Base-by-base conservation (phyloP, 2,797 vertebrate species). In the Paramormyrops hopkinsi region DNA sequence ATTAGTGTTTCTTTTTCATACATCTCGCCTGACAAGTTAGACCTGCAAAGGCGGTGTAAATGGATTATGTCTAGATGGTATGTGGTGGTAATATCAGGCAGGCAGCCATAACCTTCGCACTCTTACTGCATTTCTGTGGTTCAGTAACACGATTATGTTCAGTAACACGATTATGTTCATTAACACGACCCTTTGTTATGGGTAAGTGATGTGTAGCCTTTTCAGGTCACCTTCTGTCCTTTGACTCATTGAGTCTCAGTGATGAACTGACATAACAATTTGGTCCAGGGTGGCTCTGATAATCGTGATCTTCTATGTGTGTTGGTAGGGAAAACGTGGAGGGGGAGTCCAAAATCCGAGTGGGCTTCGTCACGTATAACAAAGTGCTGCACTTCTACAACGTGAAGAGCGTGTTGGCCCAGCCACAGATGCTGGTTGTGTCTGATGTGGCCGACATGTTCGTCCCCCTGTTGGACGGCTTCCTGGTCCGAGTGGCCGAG, bases 381-480 rank as follows among this genome's bases (percentile, higher is more conserved):
- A 99, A 99, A 93, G 98, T 99, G 90, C 96, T 99, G 90, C 99
- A 99, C 93, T 99, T 99, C 96, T 99, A 99, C 93, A 99, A 99
- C 0, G 98, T 99, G 91, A 99, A 99, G 95, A 95, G 96, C 56
- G 97, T 97, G 0, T 93, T 99, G 93, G 98, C 98, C n/a, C 98
- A 99, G 94, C 98, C 99, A 0, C 99, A 99, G 93, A 99, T 99
- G 99, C 95, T 99, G 97, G 98, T 99, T 90, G 99, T 99, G 73
- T 99, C 98, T 0, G 99, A 99, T 88, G 97, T 99, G 76, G 96
- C 97, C 0, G 99, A 99, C 93, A 99, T 99, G 97, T 99, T 99
- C 90, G 97, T 99, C 11, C 99, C 99, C 0, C 96, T 99, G 91
- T 96, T 99, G 14, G 99, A 99, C 92, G 99, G 99, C 19, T 99